Conservation (phyloP, 1,140 invertebrate species). For the Atta texana region DNA sequence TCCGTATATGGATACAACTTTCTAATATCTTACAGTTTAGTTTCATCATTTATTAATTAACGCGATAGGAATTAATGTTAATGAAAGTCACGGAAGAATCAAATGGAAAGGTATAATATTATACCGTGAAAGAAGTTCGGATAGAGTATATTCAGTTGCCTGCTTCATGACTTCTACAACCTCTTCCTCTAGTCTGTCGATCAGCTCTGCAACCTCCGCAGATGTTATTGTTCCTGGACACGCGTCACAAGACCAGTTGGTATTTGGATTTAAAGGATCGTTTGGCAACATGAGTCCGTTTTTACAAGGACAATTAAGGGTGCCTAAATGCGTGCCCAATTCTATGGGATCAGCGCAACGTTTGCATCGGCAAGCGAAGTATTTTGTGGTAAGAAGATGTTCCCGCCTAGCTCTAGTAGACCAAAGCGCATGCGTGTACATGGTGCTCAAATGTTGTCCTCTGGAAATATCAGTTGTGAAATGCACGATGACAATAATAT, state of each 20-base stretch:
- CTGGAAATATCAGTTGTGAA: constrained; percentile 76
- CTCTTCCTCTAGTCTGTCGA: constrained; percentile 91
- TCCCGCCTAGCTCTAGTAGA: constrained; percentile 92
- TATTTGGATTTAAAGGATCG: constrained; percentile 89
- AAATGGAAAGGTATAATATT: background rate
- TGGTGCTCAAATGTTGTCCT: constrained; percentile 91
- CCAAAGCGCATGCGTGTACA: constrained; percentile 95
- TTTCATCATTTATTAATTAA: background rate
- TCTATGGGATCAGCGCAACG: constrained; percentile 93
- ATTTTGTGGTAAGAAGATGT: constrained; percentile 93
- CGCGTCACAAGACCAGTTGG: constrained; percentile 91
- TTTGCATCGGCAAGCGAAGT: constrained; percentile 91
- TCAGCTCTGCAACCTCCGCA: constrained; percentile 88
- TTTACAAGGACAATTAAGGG: constrained; percentile 90
- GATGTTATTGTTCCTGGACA: constrained; percentile 88
- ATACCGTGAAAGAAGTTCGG: constrained; percentile 81
- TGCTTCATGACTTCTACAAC: constrained; percentile 88
- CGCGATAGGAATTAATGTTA: background rate
- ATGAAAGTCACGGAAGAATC: background rate
- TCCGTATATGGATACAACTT: background rate
- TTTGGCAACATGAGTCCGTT: constrained; percentile 89
- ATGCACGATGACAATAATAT: background rate
- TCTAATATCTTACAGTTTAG: background rate
- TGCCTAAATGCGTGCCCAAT: constrained; percentile 91
- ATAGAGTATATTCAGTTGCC: constrained; percentile 74